These are phyloP conservation scores for Macrotis lagotis DNA, from an alignment of 2,113 vertebrate species.

Conservation along the genomic window DNA sequence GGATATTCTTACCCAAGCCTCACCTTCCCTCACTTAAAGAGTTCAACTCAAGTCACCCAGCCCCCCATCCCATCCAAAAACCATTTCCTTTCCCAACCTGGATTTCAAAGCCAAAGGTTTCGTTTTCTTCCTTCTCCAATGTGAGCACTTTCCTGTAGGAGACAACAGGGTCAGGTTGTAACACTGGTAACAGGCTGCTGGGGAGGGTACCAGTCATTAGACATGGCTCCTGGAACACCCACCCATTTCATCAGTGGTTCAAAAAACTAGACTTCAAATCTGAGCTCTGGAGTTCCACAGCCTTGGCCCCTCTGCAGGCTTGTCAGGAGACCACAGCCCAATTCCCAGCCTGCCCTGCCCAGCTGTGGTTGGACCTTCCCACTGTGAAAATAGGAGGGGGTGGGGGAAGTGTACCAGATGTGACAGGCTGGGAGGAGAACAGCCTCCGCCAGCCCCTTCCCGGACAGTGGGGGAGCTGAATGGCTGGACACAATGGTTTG, in stretches of 20 bases:
- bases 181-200: neutral
- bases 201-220: neutral
- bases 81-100: constrained; percentile 87
- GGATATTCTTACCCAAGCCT: neutral
- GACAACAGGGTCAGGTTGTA: constrained; percentile 30
- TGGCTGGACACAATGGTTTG: constrained; percentile 78
- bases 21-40: neutral
- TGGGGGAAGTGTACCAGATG: constrained; percentile 65
- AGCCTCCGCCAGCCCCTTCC: constrained; percentile 70
- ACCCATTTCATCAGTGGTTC: neutral
- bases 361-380: constrained; percentile 71
- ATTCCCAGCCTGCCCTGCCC: constrained; percentile 76
- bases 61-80: neutral
- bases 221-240: neutral
- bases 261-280: constrained; percentile 14
- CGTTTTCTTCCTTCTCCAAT: constrained; percentile 91
- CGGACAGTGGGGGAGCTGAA: constrained; percentile 66
- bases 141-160: constrained; percentile 89
- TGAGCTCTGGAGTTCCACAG: constrained; percentile 1
- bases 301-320: constrained; percentile 64
- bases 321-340: constrained; percentile 69
- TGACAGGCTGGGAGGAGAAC: constrained; percentile 70
- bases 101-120: constrained; percentile 96
- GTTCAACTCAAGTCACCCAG: neutral
- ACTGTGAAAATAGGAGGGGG: constrained; percentile 7